These are phyloP conservation scores for Notarius quadriscutis DNA, from an alignment of 2,113 vertebrate species.

Conservation along the genomic window DNA sequence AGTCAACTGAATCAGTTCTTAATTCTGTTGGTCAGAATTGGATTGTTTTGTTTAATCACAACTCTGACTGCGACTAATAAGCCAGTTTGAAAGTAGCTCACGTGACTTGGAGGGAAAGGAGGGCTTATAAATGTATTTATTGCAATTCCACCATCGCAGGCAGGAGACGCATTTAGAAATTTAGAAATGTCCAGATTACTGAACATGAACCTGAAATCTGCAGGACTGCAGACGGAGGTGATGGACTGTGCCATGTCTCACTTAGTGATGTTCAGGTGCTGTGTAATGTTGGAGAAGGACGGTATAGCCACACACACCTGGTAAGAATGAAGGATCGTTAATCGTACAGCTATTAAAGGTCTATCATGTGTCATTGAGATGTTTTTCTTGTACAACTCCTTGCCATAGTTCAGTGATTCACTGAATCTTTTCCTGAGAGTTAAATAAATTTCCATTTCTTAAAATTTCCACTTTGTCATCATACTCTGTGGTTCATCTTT, in stretches of 20 bases:
- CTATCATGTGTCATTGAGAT: not conserved
- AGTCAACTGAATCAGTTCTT: too few species aligned
- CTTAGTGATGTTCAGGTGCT: conserved; percentile 71
- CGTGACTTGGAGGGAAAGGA: not conserved
- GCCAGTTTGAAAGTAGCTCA: not conserved
- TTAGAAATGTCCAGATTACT: not conserved
- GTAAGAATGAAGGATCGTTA: conserved; percentile 46
- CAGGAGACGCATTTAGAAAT: not conserved
- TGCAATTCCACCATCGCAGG: not conserved
- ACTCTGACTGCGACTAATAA: not conserved
- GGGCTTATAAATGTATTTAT: not conserved
- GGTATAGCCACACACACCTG: conserved; percentile 70
- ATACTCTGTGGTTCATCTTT: not conserved
- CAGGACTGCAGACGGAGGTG: conserved; percentile 60
- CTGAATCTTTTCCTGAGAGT: not conserved
- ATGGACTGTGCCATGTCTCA: conserved; percentile 51
- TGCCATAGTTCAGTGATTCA: not conserved
- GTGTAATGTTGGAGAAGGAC: conserved; percentile 62
- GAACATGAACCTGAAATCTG: conserved; percentile 19
- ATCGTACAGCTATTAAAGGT: not conserved
- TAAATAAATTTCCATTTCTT: not conserved
- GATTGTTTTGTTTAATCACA: not conserved
- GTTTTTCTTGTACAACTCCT: not conserved
- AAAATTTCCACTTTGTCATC: not conserved
- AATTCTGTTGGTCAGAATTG: not conserved